phyloP scores from a whole-genome alignment of 2,113 vertebrate species.

The Daphoenositta chrysoptera region DNA sequence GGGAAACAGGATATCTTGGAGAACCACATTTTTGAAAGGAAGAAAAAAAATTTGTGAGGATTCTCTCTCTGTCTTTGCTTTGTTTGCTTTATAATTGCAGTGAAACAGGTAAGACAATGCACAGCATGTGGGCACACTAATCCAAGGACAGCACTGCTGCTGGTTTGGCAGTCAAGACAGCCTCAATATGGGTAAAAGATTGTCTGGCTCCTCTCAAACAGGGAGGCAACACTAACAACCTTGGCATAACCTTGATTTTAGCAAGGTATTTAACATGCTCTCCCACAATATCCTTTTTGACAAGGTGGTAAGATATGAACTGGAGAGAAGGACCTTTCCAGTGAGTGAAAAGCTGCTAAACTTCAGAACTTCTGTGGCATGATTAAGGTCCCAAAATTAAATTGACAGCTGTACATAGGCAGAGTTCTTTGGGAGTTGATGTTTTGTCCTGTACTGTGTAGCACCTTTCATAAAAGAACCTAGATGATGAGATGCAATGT shows the following conservation, averaged over 20 bases:
- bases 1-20: neutral
- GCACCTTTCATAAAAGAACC: neutral
- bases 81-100: neutral
- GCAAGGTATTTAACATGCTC: neutral
- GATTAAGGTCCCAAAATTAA: neutral
- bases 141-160: neutral
- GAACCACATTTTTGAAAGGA: neutral
- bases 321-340: neutral
- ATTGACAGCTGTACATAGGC: neutral
- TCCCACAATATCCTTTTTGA: neutral
- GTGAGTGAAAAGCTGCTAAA: neutral
- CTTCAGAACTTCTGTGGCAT: neutral
- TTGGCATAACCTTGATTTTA: neutral
- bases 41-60: neutral
- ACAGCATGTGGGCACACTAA: neutral
- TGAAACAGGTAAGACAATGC: neutral
- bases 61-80: neutral
- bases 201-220: neutral
- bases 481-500: neutral
- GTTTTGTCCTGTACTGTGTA: neutral
- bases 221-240: neutral
- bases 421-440: neutral
- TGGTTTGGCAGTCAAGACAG: neutral
- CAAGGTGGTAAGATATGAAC: neutral
- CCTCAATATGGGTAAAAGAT: neutral